Conservation (phyloP, 2,113 vertebrate genomes). For the Takifugu bimaculatus region DNA sequence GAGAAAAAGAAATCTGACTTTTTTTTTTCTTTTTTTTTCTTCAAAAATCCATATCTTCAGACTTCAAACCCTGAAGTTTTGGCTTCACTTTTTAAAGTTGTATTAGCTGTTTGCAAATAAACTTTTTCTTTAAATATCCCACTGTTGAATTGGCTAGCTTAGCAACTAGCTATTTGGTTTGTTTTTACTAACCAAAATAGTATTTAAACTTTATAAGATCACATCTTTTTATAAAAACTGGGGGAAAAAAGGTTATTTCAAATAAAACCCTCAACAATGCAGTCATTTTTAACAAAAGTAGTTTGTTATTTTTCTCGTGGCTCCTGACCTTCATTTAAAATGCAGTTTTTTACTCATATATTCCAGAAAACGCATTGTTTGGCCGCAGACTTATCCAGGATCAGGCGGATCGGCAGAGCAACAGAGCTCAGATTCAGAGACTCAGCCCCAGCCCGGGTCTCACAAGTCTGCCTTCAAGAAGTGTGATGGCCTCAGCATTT, state of each 20-base stretch:
- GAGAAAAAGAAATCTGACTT: slow-evolving; percentile 78
- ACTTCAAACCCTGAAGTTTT: slow-evolving; percentile 14
- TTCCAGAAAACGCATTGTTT: slow-evolving; percentile 20
- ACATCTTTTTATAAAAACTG: no score
- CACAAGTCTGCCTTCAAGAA: slow-evolving; percentile 68
- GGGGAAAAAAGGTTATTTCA: no score
- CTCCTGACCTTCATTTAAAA: no score
- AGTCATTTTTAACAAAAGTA: no score
- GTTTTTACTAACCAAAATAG: no score
- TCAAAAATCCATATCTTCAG: not conserved
- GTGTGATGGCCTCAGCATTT: slow-evolving; percentile 75
- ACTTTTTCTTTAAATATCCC: no score
- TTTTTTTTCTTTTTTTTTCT: slow-evolving; percentile 11
- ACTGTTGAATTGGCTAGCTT: no score
- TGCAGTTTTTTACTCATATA: no score
- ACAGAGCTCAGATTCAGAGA: slow-evolving; percentile 39
- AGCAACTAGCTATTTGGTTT: no score
- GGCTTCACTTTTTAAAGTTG: slow-evolving; percentile 4
- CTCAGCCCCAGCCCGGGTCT: slow-evolving; percentile 65
- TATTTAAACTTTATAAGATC: no score
- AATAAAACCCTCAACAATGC: no score
- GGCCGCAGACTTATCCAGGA: slow-evolving; percentile 42
- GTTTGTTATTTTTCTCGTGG: no score
- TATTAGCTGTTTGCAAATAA: not conserved
- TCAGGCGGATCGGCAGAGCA: slow-evolving; percentile 52